Evolutionary conservation across 2,888 invertebrate genomes (phyloP), one percentile per base, ranked within the genome.

Genomic region (Marronus borbonicus): DNA sequence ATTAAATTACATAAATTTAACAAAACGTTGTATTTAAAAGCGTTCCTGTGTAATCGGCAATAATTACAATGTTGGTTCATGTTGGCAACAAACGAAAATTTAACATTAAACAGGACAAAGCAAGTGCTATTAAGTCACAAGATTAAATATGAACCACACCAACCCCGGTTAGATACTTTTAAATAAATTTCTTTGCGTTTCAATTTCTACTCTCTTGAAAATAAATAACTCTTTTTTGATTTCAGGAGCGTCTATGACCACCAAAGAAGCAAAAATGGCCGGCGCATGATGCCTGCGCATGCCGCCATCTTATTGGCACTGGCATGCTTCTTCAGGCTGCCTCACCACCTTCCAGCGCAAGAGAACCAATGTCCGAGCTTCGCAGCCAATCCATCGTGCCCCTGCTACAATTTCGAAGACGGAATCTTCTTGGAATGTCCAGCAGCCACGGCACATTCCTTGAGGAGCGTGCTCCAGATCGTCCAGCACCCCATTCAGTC

Each of bases 391-490:
- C 94, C 94, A 60, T 94, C 94, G 83, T 97, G 97, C 88, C 96
- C 96, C 5, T 97, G 97, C 89, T 97, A 96, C 91, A 95, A 95
- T 88, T 96, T 97, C 89, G 96, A 96, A 89, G 96, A 96, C 90
- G 97, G 96, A 79, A 91, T 97, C 81, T 96, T 95, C 90, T 91
- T 97, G 85, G 97, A 97, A 89, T 97, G 97, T 88, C 95, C 96
- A 60, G 95, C 94, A 74, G 95, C 95, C 64, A 94, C 95, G 76
- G 92, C 94, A 64, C 90, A 91, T 81, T 93, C 94, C 68, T 91
- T 97, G 83, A 93, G 93, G 87, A 91, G 91, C 83, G 94, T 96
- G 58, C 89, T 97, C 83, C 91, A 93, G 83, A 92, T 93, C 86
- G 92, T 94, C 85, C 91, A 91, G 83, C 91, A 91, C 58, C 90